A percentile compares a stretch with the other conserved stretches of the same genome.
Evolutionary conservation across 2,113 vertebrate species (phyloP).

Genomic region (Sarotherodon lohbergeri): DNA sequence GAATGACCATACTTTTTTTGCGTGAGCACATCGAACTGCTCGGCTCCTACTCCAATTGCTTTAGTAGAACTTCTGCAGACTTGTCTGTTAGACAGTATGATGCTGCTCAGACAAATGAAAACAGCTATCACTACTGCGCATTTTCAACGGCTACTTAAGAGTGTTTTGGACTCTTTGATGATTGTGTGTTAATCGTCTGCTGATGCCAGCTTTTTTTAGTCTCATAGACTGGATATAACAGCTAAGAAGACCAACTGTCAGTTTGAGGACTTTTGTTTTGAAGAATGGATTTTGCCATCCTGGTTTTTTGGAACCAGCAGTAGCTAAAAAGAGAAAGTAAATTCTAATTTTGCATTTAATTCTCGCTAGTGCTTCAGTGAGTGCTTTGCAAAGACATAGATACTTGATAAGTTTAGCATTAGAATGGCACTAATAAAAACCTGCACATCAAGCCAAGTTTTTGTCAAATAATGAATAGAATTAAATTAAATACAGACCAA

Average conservation of each 20-base stretch:
- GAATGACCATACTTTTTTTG: background rate
- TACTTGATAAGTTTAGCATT: background rate
- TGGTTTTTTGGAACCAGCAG: background rate
- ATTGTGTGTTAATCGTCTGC: background rate
- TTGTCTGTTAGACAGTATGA: background rate
- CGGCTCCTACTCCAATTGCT: background rate
- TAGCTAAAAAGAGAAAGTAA: accelerated
- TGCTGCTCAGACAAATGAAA: background rate
- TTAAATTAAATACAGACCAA: background rate
- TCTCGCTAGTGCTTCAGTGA: background rate
- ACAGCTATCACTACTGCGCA: background rate
- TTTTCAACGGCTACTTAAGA: background rate
- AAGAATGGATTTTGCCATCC: background rate
- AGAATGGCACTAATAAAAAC: background rate
- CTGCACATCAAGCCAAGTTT: background rate
- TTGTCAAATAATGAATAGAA: background rate
- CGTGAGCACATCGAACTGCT: background rate
- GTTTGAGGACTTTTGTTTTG: background rate
- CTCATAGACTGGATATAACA: background rate
- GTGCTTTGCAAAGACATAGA: background rate
- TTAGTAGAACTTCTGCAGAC: background rate
- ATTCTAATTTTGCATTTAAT: accelerated
- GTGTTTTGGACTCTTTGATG: background rate
- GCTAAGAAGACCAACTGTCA: background rate
- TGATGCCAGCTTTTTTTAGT: background rate